phyloP scores from a whole-genome alignment of 2,113 vertebrate species.

The Bos taurus region DNA sequence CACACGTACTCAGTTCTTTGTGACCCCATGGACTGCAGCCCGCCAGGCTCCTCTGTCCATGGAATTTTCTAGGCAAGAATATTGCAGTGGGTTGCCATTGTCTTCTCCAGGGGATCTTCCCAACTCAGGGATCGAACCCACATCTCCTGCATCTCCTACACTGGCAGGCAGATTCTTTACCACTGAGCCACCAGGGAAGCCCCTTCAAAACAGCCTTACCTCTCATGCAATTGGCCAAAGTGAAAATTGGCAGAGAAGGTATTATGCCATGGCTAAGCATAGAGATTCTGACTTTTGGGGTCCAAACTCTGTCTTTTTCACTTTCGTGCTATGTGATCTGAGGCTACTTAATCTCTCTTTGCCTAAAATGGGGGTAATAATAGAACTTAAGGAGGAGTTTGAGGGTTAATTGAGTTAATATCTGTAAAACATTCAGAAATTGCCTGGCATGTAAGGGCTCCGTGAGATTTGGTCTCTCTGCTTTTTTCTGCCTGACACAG shows the following conservation, averaged over 20 bases:
- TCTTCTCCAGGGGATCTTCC: not conserved
- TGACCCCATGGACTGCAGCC: not conserved
- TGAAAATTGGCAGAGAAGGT: not conserved
- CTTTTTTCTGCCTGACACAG: accelerated
- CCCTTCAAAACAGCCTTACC: not conserved
- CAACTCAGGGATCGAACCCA: accelerated
- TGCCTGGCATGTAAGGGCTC: not conserved
- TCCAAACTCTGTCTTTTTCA: not conserved
- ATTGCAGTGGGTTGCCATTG: not conserved
- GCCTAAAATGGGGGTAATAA: not conserved
- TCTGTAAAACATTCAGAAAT: not conserved
- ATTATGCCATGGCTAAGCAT: not conserved
- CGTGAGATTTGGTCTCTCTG: not conserved
- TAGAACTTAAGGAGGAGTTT: not conserved
- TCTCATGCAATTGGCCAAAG: not conserved
- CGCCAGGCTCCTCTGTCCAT: not conserved
- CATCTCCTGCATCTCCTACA: not conserved
- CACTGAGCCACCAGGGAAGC: not conserved
- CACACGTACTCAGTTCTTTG: not conserved
- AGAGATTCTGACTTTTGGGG: not conserved
- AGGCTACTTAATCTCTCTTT: not conserved
- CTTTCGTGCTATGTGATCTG: not conserved
- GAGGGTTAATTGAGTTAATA: not conserved
- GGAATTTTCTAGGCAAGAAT: not conserved
- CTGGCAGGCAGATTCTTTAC: not conserved